Conservation (phyloP, 2,113 vertebrate species). For the Toxotes chatareus region DNA sequence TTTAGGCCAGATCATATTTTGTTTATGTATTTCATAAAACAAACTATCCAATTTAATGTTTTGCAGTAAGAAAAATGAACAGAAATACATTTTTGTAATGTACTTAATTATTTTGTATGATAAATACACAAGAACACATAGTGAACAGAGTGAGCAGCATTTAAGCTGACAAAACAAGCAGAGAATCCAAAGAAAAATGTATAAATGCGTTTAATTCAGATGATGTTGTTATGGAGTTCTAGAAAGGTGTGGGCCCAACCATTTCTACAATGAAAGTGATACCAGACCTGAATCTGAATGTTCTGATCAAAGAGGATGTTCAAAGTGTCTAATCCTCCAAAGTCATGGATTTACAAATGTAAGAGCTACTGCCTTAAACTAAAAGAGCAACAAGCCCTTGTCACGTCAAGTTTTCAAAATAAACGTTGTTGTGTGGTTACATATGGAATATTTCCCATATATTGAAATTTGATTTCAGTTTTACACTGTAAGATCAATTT, state of each 20-base stretch:
- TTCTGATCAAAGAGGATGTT: no score
- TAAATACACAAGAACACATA: background rate
- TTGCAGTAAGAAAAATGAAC: background rate
- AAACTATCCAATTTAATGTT: no score
- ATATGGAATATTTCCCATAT: background rate
- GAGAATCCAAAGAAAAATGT: background rate
- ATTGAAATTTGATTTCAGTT: background rate
- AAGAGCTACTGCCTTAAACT: background rate
- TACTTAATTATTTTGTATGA: no score
- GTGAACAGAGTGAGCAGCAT: background rate
- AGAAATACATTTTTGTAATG: background rate
- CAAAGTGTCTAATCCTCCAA: no score
- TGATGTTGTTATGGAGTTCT: background rate
- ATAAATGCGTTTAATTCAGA: background rate
- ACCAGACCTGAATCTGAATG: background rate
- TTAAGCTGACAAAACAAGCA: background rate
- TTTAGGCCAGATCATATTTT: no score
- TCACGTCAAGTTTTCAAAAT: background rate
- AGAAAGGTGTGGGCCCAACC: background rate
- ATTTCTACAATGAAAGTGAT: background rate
- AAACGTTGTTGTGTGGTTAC: background rate
- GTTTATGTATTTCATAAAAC: no score
- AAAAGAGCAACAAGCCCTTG: background rate
- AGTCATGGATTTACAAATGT: no score
- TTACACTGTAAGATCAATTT: slow-evolving; percentile 24